Evolutionary conservation across 2,888 invertebrate species (phyloP).

Genomic region (Drosophila bunnanda): DNA sequence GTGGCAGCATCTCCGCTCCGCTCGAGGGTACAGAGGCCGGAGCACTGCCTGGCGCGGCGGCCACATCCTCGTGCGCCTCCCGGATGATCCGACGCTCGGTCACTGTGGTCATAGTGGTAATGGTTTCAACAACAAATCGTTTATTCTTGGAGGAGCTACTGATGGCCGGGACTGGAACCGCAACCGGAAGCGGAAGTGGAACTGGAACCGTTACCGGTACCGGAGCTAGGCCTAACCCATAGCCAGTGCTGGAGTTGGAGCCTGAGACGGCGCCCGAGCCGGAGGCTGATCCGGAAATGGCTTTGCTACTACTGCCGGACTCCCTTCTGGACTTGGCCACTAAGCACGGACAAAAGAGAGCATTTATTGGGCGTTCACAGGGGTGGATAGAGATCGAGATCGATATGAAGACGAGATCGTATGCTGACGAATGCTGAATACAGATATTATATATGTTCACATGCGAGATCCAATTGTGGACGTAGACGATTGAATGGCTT

Average conservation of each 20-base stretch:
- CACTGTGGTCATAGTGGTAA: slow-evolving; percentile 88
- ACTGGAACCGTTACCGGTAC: slow-evolving; percentile 17
- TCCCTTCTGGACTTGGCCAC: slow-evolving; percentile 70
- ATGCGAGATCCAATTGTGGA: slow-evolving; percentile 12
- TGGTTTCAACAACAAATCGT: slow-evolving; percentile 87
- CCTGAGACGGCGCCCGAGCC: slow-evolving; percentile 10
- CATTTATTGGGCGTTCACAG: slow-evolving; percentile 17
- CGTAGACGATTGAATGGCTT: slow-evolving; percentile 14
- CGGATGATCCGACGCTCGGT: slow-evolving; percentile 87
- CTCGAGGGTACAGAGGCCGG: slow-evolving; percentile 1
- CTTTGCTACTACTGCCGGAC: slow-evolving; percentile 51
- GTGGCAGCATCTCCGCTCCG: slow-evolving; percentile 53
- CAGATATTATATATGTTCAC: neutral
- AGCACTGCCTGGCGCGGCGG: slow-evolving; percentile 25
- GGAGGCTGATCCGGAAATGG: slow-evolving; percentile 31
- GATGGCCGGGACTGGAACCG: slow-evolving; percentile 41
- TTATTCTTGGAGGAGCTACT: slow-evolving; percentile 82
- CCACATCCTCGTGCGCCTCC: slow-evolving; percentile 82
- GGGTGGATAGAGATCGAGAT: neutral
- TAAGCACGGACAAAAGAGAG: slow-evolving; percentile 38
- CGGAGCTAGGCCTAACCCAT: slow-evolving; percentile 16
- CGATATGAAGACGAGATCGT: slow-evolving; percentile 6
- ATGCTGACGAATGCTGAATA: slow-evolving; percentile 21
- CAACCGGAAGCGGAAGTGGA: slow-evolving; percentile 4
- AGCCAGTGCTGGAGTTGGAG: slow-evolving; percentile 30